Percentiles rank a stretch among this genome's conserved stretches.
Conservation (phyloP, 1,140 invertebrate genomes). For the Drosophila tristis region DNA sequence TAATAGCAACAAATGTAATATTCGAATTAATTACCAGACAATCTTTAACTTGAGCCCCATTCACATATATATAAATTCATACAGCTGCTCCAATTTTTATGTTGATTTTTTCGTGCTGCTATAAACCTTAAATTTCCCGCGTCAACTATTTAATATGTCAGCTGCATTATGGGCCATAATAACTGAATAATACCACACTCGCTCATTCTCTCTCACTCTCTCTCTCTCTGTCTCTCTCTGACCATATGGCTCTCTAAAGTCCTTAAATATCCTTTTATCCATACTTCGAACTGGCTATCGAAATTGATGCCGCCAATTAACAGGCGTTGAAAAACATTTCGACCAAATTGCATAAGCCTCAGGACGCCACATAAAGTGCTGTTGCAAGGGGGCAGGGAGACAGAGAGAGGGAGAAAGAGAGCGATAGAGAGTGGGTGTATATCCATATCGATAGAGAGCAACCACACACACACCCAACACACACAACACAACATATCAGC, state of each 20-base stretch:
- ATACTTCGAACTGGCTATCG: conserved; percentile 42
- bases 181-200: conserved; percentile 17
- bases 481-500: conserved; percentile 71
- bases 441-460: conserved; percentile 23
- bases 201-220: neutral
- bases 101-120: too few relatives aligned
- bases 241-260: conserved; percentile 27
- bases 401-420: conserved; percentile 36
- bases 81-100: too few relatives aligned
- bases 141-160: conserved; percentile 15
- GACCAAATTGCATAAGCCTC: conserved; percentile 59
- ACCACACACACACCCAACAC: too few relatives aligned
- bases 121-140: neutral
- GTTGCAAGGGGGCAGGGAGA: neutral
- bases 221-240: neutral
- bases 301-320: conserved; percentile 63
- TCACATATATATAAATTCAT: too few relatives aligned
- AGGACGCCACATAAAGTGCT: conserved; percentile 49
- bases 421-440: conserved; percentile 52
- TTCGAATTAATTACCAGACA: too few relatives aligned
- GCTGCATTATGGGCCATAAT: conserved; percentile 24
- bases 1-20: too few relatives aligned
- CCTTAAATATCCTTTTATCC: conserved; percentile 31
- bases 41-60: too few relatives aligned
- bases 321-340: conserved; percentile 60